Evolutionary conservation across 1,140 invertebrate genomes (phyloP), one percentile per base, ranked within the genome.

Genomic region (Eurosta solidaginis): DNA sequence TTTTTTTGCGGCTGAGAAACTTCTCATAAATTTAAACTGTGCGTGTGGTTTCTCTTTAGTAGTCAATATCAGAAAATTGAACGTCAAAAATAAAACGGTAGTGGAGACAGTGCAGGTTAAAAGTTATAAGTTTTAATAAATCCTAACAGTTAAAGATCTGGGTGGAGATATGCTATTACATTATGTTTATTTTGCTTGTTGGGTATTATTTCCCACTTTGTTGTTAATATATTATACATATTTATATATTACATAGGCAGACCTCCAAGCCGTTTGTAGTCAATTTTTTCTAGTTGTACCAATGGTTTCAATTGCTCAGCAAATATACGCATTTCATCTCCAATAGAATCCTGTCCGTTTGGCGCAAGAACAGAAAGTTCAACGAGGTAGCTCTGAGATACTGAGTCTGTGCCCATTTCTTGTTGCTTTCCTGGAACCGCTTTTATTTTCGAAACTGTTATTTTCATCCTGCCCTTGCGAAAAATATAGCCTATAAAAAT

Each of bases 381-480:
- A 1, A 99, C 97, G 47, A 99, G 89, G 88, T 98, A 96, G 82
- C 96, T 98, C 81, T 95, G 93, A 3, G 96, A 96, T 80, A 98
- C 93, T 2, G 95, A 92, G 85, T 98, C 97, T 54, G 83, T 83
- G 22, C 94, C 88, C 82, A 90, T 90, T 75, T 94, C 93, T 29
- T 90, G 89, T 14, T 91, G 88, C 85, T 93, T 94, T 74, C 91
- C 92, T 78, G 92, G 92, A 50, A 89, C 89, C 89, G 96, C 94
- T 91, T 96, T 96, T 12, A 99, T 93, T 89, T 98, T 98, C 1
- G 96, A 96, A 0, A 98, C 96, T 2, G 96, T 97, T 2, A 98
- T 94, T 88, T 98, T 98, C 95, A 99, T 97, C 84, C 97, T 90
- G 1, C 97, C 97, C 90, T 98, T 98, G 73, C 96, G 91, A 83